These are phyloP conservation scores for Drosophila setosimentum DNA, from an alignment of 2,888 invertebrate species.

Conservation along the genomic window DNA sequence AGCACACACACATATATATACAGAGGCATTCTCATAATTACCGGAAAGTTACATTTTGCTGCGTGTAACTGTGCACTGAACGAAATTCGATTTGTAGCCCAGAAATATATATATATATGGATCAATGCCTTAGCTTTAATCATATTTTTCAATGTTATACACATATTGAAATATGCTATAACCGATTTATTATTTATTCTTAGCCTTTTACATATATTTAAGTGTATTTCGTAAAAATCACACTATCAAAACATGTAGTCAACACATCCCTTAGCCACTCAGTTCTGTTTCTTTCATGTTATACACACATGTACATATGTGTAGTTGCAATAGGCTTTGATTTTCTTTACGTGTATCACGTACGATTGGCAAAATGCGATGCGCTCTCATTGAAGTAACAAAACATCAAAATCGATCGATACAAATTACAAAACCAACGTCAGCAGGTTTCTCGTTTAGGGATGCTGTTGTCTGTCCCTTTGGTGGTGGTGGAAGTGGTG, in stretches of 20 bases:
- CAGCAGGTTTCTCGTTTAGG: slow-evolving; percentile 55
- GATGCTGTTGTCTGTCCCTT: slow-evolving; percentile 43
- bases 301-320: background rate
- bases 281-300: background rate
- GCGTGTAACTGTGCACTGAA: slow-evolving; percentile 39
- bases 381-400: slow-evolving; percentile 51
- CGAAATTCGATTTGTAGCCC: slow-evolving; percentile 10
- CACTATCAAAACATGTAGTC: background rate
- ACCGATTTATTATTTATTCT: background rate
- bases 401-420: slow-evolving; percentile 77
- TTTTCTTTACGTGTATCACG: slow-evolving; percentile 53
- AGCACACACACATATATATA: no score
- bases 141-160: background rate
- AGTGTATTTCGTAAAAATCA: background rate
- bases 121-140: background rate
- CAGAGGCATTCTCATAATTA: slow-evolving; percentile 48
- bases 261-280: background rate
- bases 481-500: slow-evolving; percentile 22
- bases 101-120: background rate
- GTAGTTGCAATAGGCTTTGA: slow-evolving; percentile 3
- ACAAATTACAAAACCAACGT: slow-evolving; percentile 75
- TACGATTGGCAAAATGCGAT: slow-evolving; percentile 44
- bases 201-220: background rate
- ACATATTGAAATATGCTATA: background rate
- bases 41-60: slow-evolving; percentile 52